Conservation (phyloP, 2,888 invertebrate species). For the Sepioteuthis lessoniana region DNA sequence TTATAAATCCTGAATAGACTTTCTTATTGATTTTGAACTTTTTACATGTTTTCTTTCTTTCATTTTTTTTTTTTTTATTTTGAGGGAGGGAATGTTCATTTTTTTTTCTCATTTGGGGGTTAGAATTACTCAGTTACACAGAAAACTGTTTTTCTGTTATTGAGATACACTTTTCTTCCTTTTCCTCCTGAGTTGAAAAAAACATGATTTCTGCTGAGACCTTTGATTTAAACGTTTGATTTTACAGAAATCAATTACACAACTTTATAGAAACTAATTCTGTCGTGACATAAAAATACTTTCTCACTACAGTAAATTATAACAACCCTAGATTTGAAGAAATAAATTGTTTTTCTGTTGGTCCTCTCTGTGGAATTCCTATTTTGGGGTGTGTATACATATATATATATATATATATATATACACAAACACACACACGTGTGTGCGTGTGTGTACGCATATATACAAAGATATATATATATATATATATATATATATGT, state of each 20-base stretch:
- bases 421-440: no score
- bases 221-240: constrained; percentile 8
- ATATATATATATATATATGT: no score
- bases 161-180: not conserved
- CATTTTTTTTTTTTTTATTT: not conserved
- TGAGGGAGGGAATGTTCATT: not conserved
- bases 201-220: not conserved
- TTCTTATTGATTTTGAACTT: no score
- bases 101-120: not conserved
- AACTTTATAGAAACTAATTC: not conserved
- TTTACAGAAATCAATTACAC: not conserved
- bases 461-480: no score
- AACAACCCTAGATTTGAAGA: not conserved
- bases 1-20: no score
- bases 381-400: not conserved
- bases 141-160: not conserved
- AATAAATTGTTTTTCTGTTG: not conserved
- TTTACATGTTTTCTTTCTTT: not conserved
- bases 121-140: not conserved
- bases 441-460: no score
- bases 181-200: not conserved
- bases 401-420: no score
- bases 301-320: not conserved
- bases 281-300: constrained; percentile 3
- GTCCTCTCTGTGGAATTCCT: not conserved